Percentiles rank a stretch among this genome's conserved stretches.
phyloP scores from a whole-genome alignment of 2,888 invertebrate genomes.

The Luperina testacea region DNA sequence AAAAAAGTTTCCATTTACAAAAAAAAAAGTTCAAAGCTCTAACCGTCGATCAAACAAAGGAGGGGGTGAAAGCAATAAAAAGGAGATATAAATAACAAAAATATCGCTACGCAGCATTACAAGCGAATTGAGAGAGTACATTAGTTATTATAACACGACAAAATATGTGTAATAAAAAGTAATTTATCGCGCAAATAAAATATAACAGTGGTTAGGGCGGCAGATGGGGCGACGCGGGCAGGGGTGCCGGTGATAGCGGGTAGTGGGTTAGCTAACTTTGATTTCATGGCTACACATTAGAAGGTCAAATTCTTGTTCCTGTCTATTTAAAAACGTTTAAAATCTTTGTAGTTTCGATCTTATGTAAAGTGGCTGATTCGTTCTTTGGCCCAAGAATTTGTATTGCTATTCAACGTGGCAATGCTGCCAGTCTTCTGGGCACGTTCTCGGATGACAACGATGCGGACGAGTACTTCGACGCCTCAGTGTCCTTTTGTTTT shows the following conservation, averaged over 20 bases:
- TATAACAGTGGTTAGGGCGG: conserved; percentile 90
- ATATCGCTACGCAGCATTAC: conserved; percentile 87
- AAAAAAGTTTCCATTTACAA: neutral
- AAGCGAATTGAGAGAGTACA: conserved; percentile 89
- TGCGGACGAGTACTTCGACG: neutral
- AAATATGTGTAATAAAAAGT: conserved; percentile 91
- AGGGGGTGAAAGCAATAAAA: conserved; percentile 82
- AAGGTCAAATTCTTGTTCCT: neutral
- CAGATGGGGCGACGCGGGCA: conserved; percentile 84
- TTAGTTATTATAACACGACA: conserved; percentile 91
- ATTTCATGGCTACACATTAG: conserved; percentile 13
- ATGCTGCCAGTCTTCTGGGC: neutral
- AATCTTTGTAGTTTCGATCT: neutral
- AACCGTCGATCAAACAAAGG: conserved; percentile 70
- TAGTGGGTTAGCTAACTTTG: conserved; percentile 22
- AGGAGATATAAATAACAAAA: conserved; percentile 84
- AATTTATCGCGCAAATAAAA: conserved; percentile 90
- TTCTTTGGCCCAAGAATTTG: neutral
- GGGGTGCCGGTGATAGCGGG: conserved; percentile 62
- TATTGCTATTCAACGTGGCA: neutral
- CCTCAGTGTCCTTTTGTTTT: neutral
- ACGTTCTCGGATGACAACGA: neutral
- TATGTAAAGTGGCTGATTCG: neutral
- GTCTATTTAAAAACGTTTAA: neutral
- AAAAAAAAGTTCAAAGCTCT: conserved; percentile 54